Evolutionary conservation across 2,113 vertebrate species (phyloP), one percentile per base, ranked within the genome.

Genomic region (Phasianus colchicus): DNA sequence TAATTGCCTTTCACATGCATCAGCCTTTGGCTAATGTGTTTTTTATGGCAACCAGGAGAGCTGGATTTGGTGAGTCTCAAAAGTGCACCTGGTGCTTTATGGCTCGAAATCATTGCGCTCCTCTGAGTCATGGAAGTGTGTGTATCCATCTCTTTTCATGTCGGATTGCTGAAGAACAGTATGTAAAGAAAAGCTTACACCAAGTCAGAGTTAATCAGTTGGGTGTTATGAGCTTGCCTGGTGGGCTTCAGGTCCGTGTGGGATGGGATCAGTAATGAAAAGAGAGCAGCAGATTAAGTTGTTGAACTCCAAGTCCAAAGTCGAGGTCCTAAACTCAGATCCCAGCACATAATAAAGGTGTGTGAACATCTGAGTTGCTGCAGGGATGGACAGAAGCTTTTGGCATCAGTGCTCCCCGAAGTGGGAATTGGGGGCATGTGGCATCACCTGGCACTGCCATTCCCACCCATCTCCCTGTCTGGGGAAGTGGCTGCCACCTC

Each of bases 11-110:
- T 70, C 91, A 90, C 83, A 84, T 91, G 88, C 76, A 91, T 86
- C 6, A 3, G 90, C 73, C 83, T 95, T 95, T 93, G 95, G 90
- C 83, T 96, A 96, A 96, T 93, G 88, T 97, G 94, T 84, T 97
- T 95, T 96, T 94, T 95, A 95, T 96, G 96, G 92, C 93, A 96
- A 96, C 50, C 71, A 95, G 64, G 81, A 96, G 83, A 88, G 58
- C 60, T 77, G 86, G 67, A 84, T 89, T 95, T 93, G 79, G 90
- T 95, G 86, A 88, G 86, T 67, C 93, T 96, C 94, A 89, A 54
- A 97, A 92, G 75, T 63, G 63, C 95, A 96, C 79, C 82, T 96
- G 93, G 94, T 81, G 73, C 72, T 96, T 97, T 96, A 95, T 86
- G 79, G 82, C 77, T 93, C 89, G 50, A 96, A 93, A 89, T 72